Conservation (phyloP, 2,113 vertebrate genomes). For the Tricholaema leucomelas region DNA sequence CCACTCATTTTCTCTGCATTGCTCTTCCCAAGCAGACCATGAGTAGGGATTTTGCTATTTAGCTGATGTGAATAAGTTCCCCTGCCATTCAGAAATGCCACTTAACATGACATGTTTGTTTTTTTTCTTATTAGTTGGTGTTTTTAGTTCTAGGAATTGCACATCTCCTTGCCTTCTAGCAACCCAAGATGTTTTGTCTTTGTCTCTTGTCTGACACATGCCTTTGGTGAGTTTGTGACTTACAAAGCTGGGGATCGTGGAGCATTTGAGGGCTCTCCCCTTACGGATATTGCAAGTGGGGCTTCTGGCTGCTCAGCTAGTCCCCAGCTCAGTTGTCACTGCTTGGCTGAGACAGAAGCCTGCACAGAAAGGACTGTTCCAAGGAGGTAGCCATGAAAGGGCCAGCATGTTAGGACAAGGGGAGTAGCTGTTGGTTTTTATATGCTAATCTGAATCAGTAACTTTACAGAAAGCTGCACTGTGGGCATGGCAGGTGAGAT, state of each 20-base stretch:
- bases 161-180: background rate
- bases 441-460: background rate
- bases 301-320: background rate
- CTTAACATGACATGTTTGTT: background rate
- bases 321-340: background rate
- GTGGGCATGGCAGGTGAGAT: background rate
- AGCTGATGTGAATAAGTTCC: background rate
- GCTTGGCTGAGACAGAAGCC: background rate
- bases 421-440: background rate
- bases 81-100: background rate
- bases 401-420: background rate
- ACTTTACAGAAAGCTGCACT: background rate
- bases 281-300: background rate
- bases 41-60: background rate
- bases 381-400: background rate
- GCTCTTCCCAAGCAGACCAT: background rate
- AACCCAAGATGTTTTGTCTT: background rate
- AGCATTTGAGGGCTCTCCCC: background rate
- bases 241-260: background rate
- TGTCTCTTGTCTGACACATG: background rate
- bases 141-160: background rate
- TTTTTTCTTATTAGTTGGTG: background rate
- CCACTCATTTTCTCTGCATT: background rate
- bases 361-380: background rate
- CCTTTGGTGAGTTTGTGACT: background rate